These are phyloP conservation scores for Cylloceria caligata DNA, from an alignment of 2,888 invertebrate genomes.

Conservation along the genomic window DNA sequence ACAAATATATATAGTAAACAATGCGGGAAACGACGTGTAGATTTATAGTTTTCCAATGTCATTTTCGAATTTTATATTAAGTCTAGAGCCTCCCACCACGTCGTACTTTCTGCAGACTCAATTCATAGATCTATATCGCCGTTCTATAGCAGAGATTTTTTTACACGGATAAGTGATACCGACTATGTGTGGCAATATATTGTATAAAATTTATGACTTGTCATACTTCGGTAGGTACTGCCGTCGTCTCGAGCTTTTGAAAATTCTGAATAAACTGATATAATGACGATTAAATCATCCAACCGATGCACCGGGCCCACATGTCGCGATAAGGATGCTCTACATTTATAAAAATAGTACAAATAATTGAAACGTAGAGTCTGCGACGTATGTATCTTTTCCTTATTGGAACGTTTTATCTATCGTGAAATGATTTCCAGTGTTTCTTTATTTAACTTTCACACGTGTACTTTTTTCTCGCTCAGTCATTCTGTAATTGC, in stretches of 20 bases:
- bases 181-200: too few relatives aligned
- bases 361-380: not conserved
- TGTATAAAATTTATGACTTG: too few relatives aligned
- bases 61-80: too few relatives aligned
- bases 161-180: too few relatives aligned
- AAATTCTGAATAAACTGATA: not conserved
- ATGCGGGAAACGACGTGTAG: too few relatives aligned
- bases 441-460: conserved; percentile 6
- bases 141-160: too few relatives aligned
- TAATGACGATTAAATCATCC: not conserved
- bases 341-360: not conserved
- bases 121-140: too few relatives aligned
- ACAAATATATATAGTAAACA: too few relatives aligned
- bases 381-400: conserved; percentile 2
- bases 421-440: not conserved
- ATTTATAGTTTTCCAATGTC: too few relatives aligned
- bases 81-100: too few relatives aligned
- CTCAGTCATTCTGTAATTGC: not conserved
- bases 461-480: not conserved
- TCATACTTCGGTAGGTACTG: too few relatives aligned
- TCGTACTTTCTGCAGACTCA: too few relatives aligned
- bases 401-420: not conserved
- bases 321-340: conserved; percentile 9
- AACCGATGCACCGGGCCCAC: not conserved
- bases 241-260: not conserved